Base-by-base conservation (phyloP, 2,797 vertebrate species). In the Trichosurus vulpecula region DNA sequence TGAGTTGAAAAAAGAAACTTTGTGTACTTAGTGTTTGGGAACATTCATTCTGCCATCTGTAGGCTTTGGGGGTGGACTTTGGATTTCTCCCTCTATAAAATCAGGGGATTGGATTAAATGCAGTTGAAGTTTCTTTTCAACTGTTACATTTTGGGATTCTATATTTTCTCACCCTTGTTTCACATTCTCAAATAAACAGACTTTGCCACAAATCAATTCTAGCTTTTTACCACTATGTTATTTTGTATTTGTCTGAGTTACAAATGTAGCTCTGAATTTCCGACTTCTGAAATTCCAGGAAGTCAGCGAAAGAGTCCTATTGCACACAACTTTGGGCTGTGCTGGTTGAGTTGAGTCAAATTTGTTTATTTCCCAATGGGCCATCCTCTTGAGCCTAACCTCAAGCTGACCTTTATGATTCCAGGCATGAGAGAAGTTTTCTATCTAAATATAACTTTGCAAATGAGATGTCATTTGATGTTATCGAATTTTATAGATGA, bases 351-450 rank as follows among this genome's bases (percentile, higher is more conserved):
- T 27, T 55, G 95, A 87, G 25, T 87, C 41, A 51, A 87, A 51
- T 87, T 47, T 98, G 97, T 98, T 98, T 98, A 98, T 97, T 98
- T 97, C 98, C 31, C 57, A 96, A 96, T 97, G 96, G 97, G 93
- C 98, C 94, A 95, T 95, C 98, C 98, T 95, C 98, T 98, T 97
- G 96, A 98, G 97, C 93, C 98, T 98, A 98, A 98, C 98, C 98
- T 98, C 97, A 97, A 96, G 94, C 93, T 98, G 98, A 98, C 98
- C 98, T 98, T 97, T 97, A 96, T 98, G 98, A 97, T 98, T 98
- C 98, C 0, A 0, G 97, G 98, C 94, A 93, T 98, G 98, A 92
- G 95, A 96, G 97, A 95, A 97, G 95, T 95, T 98, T 98, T 98
- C 96, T 66, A 56, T 30, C 93, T 97, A 96, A 92, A 56, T 90